phyloP scores from a whole-genome alignment of 2,113 vertebrate genomes.

The Panthera uncia region DNA sequence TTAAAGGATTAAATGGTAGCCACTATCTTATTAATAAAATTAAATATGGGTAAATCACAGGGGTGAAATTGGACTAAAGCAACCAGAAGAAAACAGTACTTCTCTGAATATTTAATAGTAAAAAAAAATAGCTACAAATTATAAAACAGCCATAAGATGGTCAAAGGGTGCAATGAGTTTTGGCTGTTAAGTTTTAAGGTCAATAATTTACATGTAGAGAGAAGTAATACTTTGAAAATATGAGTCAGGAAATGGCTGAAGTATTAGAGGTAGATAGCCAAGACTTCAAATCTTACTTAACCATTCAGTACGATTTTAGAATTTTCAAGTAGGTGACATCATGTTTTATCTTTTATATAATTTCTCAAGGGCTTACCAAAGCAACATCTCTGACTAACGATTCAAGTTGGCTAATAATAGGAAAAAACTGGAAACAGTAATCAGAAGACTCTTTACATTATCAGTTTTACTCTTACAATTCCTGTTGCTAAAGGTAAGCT shows the following conservation, averaged over 20 bases:
- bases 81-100: not conserved
- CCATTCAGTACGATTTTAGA: not conserved
- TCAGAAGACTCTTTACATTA: not conserved
- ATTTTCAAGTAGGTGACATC: not conserved
- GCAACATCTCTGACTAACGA: not conserved
- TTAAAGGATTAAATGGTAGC: not conserved
- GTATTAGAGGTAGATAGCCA: not conserved
- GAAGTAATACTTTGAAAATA: not conserved
- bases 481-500: not conserved
- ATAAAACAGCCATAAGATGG: not conserved
- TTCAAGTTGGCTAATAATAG: not conserved
- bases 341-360: not conserved
- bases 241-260: not conserved
- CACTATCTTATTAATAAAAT: not conserved
- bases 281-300: conserved; percentile 12
- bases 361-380: not conserved
- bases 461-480: not conserved
- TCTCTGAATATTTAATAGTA: not conserved
- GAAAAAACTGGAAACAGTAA: not conserved
- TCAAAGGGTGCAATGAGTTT: not conserved
- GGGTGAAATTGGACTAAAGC: not conserved
- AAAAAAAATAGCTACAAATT: not conserved
- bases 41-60: not conserved
- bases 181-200: not conserved
- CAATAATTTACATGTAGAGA: not conserved